Evolutionary conservation across 2,888 invertebrate genomes (phyloP).

Genomic region (Chelonus formosanus): DNA sequence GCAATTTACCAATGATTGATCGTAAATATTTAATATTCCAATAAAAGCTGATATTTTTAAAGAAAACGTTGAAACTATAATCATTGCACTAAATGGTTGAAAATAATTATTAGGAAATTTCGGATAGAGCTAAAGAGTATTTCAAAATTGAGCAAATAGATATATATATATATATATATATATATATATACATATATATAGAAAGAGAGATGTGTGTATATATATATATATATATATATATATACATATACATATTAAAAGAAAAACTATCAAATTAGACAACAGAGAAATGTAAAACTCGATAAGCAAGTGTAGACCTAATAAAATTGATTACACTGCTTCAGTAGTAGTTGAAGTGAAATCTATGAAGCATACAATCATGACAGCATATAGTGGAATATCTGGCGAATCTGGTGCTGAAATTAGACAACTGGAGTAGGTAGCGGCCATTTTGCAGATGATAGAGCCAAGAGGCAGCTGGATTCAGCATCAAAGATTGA

Average conservation of each 20-base stretch:
- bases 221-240: no score
- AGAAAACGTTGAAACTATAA: no score
- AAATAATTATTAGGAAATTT: no score
- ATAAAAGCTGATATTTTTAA: no score
- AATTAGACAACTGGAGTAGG: constrained; percentile 59
- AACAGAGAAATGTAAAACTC: not conserved
- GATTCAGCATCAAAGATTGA: constrained; percentile 3
- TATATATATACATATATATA: no score
- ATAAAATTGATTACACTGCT: constrained; percentile 18
- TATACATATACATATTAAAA: not conserved
- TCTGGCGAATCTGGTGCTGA: constrained; percentile 39
- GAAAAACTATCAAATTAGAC: not conserved
- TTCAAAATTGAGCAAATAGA: no score
- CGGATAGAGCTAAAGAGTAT: no score
- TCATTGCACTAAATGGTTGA: no score
- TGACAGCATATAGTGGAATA: constrained; percentile 37
- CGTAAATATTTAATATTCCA: no score
- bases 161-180: no score
- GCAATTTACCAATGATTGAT: no score
- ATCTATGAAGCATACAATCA: constrained; percentile 19
- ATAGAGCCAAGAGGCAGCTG: constrained; percentile 15
- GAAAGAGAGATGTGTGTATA: no score
- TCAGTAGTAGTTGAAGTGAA: constrained; percentile 13
- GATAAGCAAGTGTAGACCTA: constrained; percentile 4
- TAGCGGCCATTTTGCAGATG: constrained; percentile 57